These are phyloP conservation scores for Cheumatopsyche charites DNA, from an alignment of 1,140 invertebrate species.

Conservation along the genomic window DNA sequence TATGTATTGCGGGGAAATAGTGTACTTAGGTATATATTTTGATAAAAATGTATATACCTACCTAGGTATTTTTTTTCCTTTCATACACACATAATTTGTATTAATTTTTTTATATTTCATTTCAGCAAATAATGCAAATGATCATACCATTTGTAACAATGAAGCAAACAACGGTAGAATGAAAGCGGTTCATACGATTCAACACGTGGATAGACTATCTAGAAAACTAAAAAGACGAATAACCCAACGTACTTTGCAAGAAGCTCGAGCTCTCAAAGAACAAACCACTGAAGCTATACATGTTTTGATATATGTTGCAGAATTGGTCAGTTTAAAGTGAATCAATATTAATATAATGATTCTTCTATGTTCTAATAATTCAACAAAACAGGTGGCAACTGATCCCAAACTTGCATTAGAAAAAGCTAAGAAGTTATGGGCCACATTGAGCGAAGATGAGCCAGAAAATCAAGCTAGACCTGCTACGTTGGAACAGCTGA, in stretches of 20 bases:
- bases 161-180: conserved; percentile 54
- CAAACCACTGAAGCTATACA: conserved; percentile 79
- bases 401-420: conserved; percentile 76
- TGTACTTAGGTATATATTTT: too few species aligned
- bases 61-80: too few species aligned
- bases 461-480: conserved; percentile 83
- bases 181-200: conserved; percentile 71
- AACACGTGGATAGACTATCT: conserved; percentile 75
- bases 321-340: conserved; percentile 69
- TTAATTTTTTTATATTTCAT: not conserved
- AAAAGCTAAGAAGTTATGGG: conserved; percentile 75
- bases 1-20: too few species aligned
- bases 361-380: conserved; percentile 25
- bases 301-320: conserved; percentile 73
- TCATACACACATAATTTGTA: too few species aligned
- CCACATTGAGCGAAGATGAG: conserved; percentile 72
- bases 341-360: conserved; percentile 27
- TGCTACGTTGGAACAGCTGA: conserved; percentile 73
- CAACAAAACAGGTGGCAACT: conserved; percentile 71
- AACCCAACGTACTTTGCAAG: conserved; percentile 73
- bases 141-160: not conserved
- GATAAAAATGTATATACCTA: too few species aligned
- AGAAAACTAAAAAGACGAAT: conserved; percentile 72
- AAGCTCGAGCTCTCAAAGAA: conserved; percentile 76
- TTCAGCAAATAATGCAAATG: not conserved